Base-by-base conservation (phyloP, 2,113 vertebrate genomes). In the Etheostoma spectabile region DNA sequence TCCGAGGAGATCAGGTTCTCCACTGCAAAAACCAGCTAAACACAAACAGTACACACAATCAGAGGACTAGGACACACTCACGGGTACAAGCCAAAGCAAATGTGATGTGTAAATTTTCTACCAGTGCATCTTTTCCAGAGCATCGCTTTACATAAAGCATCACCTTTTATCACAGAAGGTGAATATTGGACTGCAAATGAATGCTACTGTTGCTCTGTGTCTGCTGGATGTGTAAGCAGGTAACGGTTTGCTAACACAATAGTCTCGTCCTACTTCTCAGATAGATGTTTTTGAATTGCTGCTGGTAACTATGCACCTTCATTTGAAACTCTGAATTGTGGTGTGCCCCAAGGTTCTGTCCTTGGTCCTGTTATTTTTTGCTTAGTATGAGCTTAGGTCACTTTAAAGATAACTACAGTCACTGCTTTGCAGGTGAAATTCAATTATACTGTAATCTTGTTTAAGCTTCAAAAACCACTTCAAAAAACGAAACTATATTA, bases 1-100 rank as follows among this genome's bases (percentile, higher is more conserved):
- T 96, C 97, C n/a, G 94, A 96, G 81, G 86, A 95, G 82, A 98
- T 84, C 59, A 95, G 94, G 69, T 96, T 97, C 80, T 98, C 97
- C 86, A 97, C 87, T 24, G 96, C 95, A 94, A 97, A 98, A 45
- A 97, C 79, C 35, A 99, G 85, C 98, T 99, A n/a, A 35, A 89
- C 86, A 74, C 24, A 24, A 6, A 69, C 56, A 21, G 19, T 0
- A 49, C 70, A 13, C 59, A 80, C 22, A 13, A 5, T 53, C 11
- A 75, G 55, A 48, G 21, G 16, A 42, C 2, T 5, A 49, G 3
- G 24, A 80, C 13, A 55, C 62, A 55, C 61, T 12, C 6, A 38
- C 11, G 33, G 18, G 22, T 14, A 45, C 11, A 52, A 13, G 53
- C 12, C 14, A 56, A 56, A 13, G 35, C 35, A 14, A n/a, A 53